These are phyloP conservation scores for Apocrypta bakeri DNA, from an alignment of 1,140 invertebrate species.

Conservation along the genomic window DNA sequence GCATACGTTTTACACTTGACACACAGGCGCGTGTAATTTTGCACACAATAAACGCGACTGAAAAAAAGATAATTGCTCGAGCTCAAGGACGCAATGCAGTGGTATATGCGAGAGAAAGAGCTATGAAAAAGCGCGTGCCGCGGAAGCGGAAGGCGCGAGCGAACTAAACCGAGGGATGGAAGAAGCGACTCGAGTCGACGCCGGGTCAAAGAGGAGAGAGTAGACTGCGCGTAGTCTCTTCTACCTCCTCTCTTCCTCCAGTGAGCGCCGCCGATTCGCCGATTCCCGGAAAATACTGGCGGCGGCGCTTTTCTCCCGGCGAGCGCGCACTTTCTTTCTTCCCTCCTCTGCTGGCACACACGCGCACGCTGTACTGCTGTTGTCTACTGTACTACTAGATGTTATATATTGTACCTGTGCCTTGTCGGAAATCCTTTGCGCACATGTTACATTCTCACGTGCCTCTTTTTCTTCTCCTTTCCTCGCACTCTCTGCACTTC, in stretches of 20 bases:
- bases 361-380: background rate
- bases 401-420: too few species aligned
- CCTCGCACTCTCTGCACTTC: background rate
- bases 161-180: slow-evolving; percentile 48
- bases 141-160: slow-evolving; percentile 50
- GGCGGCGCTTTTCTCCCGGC: slow-evolving; percentile 5
- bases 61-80: slow-evolving; percentile 7
- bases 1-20: too few species aligned
- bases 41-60: too few species aligned
- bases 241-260: slow-evolving; percentile 4
- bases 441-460: background rate
- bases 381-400: background rate
- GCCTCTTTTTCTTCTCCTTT: background rate
- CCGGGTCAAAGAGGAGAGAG: slow-evolving; percentile 37
- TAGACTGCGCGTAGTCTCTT: slow-evolving; percentile 8
- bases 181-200: background rate
- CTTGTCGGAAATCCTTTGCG: too few species aligned
- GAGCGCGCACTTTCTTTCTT: background rate
- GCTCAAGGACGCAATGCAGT: background rate
- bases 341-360: background rate
- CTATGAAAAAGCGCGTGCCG: slow-evolving; percentile 34
- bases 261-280: slow-evolving; percentile 3
- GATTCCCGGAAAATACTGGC: background rate
- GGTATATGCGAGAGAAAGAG: background rate
- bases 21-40: too few species aligned